Base-by-base conservation (phyloP, 1,140 invertebrate genomes). In the Diorhabda carinulata region DNA sequence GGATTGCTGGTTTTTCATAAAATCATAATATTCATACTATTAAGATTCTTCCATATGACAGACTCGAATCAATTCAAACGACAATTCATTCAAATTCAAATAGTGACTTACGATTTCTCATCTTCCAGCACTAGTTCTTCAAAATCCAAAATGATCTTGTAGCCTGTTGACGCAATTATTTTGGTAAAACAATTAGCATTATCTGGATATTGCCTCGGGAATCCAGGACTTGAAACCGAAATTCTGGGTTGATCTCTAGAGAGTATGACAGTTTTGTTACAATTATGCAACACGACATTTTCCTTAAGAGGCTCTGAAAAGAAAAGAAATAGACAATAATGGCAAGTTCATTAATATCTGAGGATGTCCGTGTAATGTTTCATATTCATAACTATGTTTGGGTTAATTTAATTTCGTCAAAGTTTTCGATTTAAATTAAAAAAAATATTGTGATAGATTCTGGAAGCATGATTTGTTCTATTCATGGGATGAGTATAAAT, bases 51-150 rank as follows among this genome's bases (percentile, higher is more conserved):
- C 25, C 25, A 25, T 25, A 25, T 25, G 25, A 25, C 0, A 25
- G 25, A 25, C 25, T 25, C 25, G 25, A 25, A 25, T 25, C 25
- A 25, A 25, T 25, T 25, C 25, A 25, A 25, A 25, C 25, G 25
- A 25, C 25, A 25, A 25, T 25, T 1, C 25, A 25, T 0, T 25
- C 25, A 57, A 57, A 68, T 25, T 25, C 25, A 25, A 25, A 25
- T 25, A 25, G 25, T 25, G 1, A 87, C 88, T 87, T 84, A 91
- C 89, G 85, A 84, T 42, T 87, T 85, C 73, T 90, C 88, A 61
- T 89, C 85, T 78, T 91, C 89, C 1, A 91, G 82, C 2, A 88
- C 84, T 44, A 91, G 79, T 74, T 91, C 88, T 68, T 91, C 87
- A 74, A 91, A 91, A 73, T 89, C 86, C 9, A 91, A 75, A 2